A percentile compares a stretch with the other conserved stretches of the same genome.
phyloP scores from a whole-genome alignment of 2,113 vertebrate genomes.

The Deroptyus accipitrinus region DNA sequence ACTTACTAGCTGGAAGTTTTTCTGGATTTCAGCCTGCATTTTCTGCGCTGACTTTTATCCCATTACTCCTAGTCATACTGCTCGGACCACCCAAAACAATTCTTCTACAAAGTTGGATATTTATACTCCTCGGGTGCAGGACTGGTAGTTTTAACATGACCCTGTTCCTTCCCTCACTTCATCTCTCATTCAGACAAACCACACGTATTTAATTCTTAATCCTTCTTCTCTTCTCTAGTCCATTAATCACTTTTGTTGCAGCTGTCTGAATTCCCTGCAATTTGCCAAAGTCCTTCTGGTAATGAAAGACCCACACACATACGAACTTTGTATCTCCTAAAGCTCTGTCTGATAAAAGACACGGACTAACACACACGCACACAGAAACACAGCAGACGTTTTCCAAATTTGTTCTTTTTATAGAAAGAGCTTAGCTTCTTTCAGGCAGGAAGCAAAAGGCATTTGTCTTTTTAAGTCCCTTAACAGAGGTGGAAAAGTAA shows the following conservation, averaged over 20 bases:
- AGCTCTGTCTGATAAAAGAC: neutral
- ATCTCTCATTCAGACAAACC: neutral
- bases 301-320: neutral
- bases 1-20: neutral
- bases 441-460: constrained; percentile 10
- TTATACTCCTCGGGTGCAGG: neutral
- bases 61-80: neutral
- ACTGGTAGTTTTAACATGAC: neutral
- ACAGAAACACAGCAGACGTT: neutral
- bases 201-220: neutral
- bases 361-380: neutral
- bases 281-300: neutral
- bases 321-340: neutral
- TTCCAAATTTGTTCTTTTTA: constrained; percentile 19
- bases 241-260: constrained; percentile 16
- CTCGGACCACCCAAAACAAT: neutral
- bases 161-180: neutral
- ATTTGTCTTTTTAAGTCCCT: constrained; percentile 3
- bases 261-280: neutral
- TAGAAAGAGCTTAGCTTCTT: neutral
- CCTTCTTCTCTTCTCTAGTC: neutral
- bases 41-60: neutral
- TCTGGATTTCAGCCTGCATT: neutral
- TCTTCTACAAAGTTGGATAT: neutral
- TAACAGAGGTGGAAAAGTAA: neutral